Evolutionary conservation across 2,797 vertebrate species (phyloP).

Genomic region (Benthosema pterotum): DNA sequence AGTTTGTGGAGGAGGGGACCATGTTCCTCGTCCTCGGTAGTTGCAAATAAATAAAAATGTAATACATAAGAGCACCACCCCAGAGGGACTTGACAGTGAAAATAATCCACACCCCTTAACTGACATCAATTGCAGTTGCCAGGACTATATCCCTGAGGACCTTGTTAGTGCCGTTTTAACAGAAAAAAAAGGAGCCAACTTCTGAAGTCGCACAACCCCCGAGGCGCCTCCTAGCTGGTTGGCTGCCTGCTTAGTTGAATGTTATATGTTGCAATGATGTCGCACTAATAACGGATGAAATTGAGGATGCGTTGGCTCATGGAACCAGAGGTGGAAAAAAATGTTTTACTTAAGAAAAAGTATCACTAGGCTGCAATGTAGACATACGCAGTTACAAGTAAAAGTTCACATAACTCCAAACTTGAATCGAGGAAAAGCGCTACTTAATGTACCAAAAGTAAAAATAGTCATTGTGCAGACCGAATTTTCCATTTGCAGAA

Average conservation of each 20-base stretch:
- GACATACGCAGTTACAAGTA: no score
- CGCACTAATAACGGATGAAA: constrained; percentile 42
- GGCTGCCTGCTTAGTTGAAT: constrained; percentile 42
- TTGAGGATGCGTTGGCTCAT: constrained; percentile 3
- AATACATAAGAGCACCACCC: constrained; percentile 45
- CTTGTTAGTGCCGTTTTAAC: constrained; percentile 74
- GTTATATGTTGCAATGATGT: constrained; percentile 55
- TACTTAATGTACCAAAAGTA: no score
- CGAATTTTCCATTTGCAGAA: no score
- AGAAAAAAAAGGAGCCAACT: constrained; percentile 69
- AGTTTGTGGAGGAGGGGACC: no score
- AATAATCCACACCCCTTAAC: constrained; percentile 68
- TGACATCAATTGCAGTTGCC: constrained; percentile 66
- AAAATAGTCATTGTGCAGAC: no score
- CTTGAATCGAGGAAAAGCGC: no score
- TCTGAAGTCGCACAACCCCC: constrained; percentile 47
- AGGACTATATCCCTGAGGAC: constrained; percentile 66
- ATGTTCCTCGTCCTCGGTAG: no score
- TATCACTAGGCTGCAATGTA: no score
- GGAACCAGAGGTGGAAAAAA: no score
- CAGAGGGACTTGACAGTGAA: constrained; percentile 59
- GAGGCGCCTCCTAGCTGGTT: constrained; percentile 36
- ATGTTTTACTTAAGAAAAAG: no score
- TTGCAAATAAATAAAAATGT: no score
- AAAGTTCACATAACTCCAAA: no score